A percentile compares a stretch with the other conserved stretches of the same genome.
Evolutionary conservation across 1,140 invertebrate genomes (phyloP).

Genomic region (Drosophila tsacasi): DNA sequence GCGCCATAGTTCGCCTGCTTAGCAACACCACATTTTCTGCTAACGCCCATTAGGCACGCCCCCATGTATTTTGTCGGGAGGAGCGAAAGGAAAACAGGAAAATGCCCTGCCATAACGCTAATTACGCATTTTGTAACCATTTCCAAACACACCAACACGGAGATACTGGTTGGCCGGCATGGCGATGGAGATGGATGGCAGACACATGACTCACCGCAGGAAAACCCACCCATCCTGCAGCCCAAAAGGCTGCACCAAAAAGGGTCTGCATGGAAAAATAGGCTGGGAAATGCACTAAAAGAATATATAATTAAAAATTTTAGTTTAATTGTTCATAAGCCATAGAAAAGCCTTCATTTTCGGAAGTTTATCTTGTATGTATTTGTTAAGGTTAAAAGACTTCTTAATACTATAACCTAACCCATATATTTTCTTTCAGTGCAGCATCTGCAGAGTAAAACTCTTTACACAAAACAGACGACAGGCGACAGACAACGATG

Average conservation of each 20-base stretch:
- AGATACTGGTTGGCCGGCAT: neutral
- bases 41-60: constrained; percentile 54
- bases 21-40: constrained; percentile 35
- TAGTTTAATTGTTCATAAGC: too few species aligned
- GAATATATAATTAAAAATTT: neutral
- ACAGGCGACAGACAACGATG: constrained; percentile 61
- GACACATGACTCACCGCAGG: constrained; percentile 53
- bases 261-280: constrained; percentile 13
- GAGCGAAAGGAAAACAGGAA: constrained; percentile 30
- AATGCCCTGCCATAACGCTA: constrained; percentile 73
- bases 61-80: constrained; percentile 26
- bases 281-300: neutral
- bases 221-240: constrained; percentile 21
- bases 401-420: too few species aligned
- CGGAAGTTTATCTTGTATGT: too few species aligned
- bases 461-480: constrained; percentile 55
- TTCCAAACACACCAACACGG: constrained; percentile 56
- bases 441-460: constrained; percentile 31
- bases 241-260: constrained; percentile 39
- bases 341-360: too few species aligned
- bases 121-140: constrained; percentile 80
- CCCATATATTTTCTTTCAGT: neutral
- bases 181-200: constrained; percentile 34
- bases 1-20: constrained; percentile 35
- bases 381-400: too few species aligned